phyloP scores from a whole-genome alignment of 2,888 invertebrate species.

The Spatulosminthurus flaviceps region DNA sequence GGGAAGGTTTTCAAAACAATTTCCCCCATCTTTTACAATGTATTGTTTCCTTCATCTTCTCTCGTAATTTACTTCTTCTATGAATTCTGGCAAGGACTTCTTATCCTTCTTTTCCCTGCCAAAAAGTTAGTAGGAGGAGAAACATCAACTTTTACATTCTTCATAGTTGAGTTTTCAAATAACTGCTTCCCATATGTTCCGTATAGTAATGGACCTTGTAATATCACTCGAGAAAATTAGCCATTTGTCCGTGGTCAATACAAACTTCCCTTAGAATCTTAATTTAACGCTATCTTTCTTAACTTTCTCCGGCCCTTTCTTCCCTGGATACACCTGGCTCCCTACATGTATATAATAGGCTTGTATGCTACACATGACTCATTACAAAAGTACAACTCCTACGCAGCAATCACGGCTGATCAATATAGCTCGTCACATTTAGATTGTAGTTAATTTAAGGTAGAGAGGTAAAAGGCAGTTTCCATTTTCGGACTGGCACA shows the following conservation, averaged over 20 bases:
- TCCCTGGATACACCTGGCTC: background rate
- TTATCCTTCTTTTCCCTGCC: no score
- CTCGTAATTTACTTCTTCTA: no score
- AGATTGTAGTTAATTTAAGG: background rate
- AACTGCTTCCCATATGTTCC: no score
- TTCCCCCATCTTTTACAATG: no score
- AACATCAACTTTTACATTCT: background rate
- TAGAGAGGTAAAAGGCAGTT: background rate
- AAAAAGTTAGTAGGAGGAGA: no score
- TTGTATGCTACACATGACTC: no score
- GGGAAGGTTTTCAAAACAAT: no score
- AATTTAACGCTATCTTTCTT: background rate
- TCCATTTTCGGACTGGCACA: background rate
- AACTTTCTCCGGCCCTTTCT: background rate
- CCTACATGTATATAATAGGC: no score
- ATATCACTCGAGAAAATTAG: background rate
- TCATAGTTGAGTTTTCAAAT: background rate
- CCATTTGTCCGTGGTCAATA: background rate
- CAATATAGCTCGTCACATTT: background rate
- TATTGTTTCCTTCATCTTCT: no score
- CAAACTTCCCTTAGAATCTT: background rate
- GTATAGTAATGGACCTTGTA: background rate
- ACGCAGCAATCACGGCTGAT: no score
- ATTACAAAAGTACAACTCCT: no score
- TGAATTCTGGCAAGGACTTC: no score